Percentiles rank a stretch among this genome's conserved stretches.
Conservation (phyloP, 2,888 invertebrate species). For the Drosophila melanocephala region DNA sequence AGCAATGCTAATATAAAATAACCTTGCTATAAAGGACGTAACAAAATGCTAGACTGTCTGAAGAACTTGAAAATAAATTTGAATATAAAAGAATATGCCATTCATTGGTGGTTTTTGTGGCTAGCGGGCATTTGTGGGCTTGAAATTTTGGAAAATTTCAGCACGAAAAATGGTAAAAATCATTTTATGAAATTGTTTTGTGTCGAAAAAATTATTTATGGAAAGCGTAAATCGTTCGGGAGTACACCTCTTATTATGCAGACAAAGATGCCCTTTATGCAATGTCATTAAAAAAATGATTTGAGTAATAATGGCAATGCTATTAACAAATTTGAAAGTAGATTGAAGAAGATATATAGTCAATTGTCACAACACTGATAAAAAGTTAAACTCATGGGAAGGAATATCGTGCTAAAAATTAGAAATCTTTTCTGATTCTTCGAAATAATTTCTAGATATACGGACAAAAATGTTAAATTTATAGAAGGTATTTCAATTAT, state of each 20-base stretch:
- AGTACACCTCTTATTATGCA: too few relatives aligned
- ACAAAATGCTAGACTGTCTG: not conserved
- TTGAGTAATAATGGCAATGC: too few relatives aligned
- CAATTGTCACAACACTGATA: too few relatives aligned
- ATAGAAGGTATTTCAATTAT: not conserved
- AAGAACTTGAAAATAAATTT: not conserved
- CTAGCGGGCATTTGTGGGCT: not conserved
- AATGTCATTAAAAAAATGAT: too few relatives aligned
- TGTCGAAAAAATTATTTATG: not conserved
- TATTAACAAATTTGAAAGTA: too few relatives aligned
- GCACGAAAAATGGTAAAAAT: not conserved
- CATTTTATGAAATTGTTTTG: not conserved
- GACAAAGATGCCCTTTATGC: too few relatives aligned
- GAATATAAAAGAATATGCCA: not conserved
- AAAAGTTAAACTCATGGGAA: too few relatives aligned
- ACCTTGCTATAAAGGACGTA: not conserved
- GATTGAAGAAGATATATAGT: too few relatives aligned
- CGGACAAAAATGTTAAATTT: too few relatives aligned
- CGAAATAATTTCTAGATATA: too few relatives aligned
- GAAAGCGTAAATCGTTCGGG: not conserved
- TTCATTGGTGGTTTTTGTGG: not conserved
- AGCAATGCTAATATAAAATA: slow-evolving; percentile 1
- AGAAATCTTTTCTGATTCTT: not conserved
- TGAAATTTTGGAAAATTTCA: not conserved
- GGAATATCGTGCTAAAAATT: not conserved